Base-by-base conservation (phyloP, 2,888 invertebrate species). In the Dorcus hopei region DNA sequence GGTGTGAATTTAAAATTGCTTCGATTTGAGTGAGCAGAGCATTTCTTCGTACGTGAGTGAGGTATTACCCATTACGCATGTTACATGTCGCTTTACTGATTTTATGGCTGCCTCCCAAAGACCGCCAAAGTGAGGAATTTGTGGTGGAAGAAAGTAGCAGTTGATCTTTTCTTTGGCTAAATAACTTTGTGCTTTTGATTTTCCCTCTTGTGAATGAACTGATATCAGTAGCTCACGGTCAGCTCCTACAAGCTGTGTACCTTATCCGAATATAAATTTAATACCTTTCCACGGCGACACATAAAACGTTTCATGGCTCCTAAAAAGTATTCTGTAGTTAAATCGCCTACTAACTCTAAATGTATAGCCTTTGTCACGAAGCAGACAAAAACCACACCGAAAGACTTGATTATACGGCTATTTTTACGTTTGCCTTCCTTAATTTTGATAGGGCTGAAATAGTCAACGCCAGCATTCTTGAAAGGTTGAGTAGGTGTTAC, bases 311-410 rank as follows among this genome's bases (percentile, higher is more conserved):
- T 50, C 0, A 75, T 49, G 0, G 72, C 68, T 0, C 68, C 70
- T 2, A 76, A 16, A 54, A 74, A 75, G 0, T 64, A 62, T 6
- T 70, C 69, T 0, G 73, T 69, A 0, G 70, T 65, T 4, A 74
- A 33, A 38, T 70, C 66, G 4, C 64, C 64, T 0, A 73, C 72
- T 0, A 73, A 49, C 60, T 76, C 75, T 4, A 75, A 45, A 54
- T 76, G 72, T 9, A 74, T 60, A 0, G 76, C 74, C 57, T 70
- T 72, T 0, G n/a, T n/a, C n/a, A n/a, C n/a, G n/a, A n/a, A n/a
- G n/a, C n/a, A n/a, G n/a, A n/a, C n/a, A n/a, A n/a, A 76, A 2
- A 71, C 16, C 3, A 54, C 50, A 19, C 69, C 55, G 26, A 63
- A 65, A 5, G 50, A 47, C 39, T 65, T 65, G 63, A 45, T 16